A percentile compares a stretch with the other conserved stretches of the same genome.
Evolutionary conservation across 2,113 vertebrate species (phyloP).

Genomic region (Limnothrissa miodon): DNA sequence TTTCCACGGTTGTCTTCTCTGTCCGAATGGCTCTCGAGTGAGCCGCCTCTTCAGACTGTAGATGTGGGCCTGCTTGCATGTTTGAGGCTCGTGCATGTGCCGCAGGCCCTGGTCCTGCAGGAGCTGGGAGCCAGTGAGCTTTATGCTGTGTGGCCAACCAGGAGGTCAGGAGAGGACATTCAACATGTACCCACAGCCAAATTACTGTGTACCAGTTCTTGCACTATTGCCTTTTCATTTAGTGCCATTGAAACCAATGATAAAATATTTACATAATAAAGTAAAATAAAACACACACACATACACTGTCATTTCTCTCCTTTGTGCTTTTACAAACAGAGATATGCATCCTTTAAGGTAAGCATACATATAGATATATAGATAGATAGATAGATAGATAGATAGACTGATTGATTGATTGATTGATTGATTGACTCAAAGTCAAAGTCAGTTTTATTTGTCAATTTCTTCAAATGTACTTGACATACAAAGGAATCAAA

Average conservation of each 20-base stretch:
- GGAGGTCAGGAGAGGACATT: slow-evolving; percentile 40
- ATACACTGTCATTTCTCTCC: neutral
- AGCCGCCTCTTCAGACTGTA: slow-evolving; percentile 36
- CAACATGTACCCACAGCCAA: slow-evolving; percentile 40
- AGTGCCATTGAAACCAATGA: slow-evolving; percentile 50
- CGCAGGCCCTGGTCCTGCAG: slow-evolving; percentile 45
- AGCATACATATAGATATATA: neutral
- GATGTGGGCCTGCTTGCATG: slow-evolving; percentile 52
- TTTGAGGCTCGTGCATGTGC: slow-evolving; percentile 23
- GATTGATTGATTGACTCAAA: too few relatives aligned
- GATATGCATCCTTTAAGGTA: neutral
- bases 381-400: too few relatives aligned
- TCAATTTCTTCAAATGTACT: too few relatives aligned
- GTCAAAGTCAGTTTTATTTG: too few relatives aligned
- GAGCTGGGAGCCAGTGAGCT: neutral
- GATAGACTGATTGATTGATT: too few relatives aligned
- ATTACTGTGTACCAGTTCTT: slow-evolving; percentile 28
- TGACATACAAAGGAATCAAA: too few relatives aligned
- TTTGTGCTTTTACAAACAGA: neutral
- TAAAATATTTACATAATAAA: slow-evolving; percentile 65
- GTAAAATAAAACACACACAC: slow-evolving; percentile 5
- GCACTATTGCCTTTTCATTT: slow-evolving; percentile 49
- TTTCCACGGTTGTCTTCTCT: slow-evolving; percentile 25
- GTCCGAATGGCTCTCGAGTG: slow-evolving; percentile 27
- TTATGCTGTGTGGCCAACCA: slow-evolving; percentile 35